These are phyloP conservation scores for Pristiophorus japonicus DNA, from an alignment of 2,113 vertebrate genomes.

Conservation along the genomic window DNA sequence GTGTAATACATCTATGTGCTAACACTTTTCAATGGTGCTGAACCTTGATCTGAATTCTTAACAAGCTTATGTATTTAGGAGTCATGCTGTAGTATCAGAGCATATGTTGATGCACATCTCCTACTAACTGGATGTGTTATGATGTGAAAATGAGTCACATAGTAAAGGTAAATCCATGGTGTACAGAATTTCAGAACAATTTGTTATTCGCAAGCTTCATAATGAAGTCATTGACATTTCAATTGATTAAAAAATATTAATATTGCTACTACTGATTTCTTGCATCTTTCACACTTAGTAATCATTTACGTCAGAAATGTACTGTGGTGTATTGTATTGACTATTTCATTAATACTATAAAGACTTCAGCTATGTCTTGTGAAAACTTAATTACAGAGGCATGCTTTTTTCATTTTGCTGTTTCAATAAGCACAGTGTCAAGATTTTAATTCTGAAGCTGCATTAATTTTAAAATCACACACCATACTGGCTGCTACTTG, in stretches of 20 bases:
- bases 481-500: background rate
- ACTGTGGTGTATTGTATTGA: background rate
- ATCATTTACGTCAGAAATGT: background rate
- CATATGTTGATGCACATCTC: background rate
- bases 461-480: background rate
- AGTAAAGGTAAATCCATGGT: background rate
- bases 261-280: background rate
- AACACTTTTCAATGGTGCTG: background rate
- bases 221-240: constrained; percentile 13
- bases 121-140: background rate
- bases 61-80: background rate
- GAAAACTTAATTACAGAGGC: background rate
- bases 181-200: background rate
- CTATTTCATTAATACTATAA: background rate
- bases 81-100: background rate
- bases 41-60: background rate
- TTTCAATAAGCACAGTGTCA: background rate
- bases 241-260: background rate
- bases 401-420: background rate
- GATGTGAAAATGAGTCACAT: background rate
- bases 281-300: background rate
- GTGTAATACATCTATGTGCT: too few species aligned
- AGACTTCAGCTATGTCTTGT: background rate
- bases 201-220: background rate
- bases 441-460: background rate